These are phyloP conservation scores for Aphodius granarius DNA, from an alignment of 2,888 invertebrate species.

Conservation along the genomic window DNA sequence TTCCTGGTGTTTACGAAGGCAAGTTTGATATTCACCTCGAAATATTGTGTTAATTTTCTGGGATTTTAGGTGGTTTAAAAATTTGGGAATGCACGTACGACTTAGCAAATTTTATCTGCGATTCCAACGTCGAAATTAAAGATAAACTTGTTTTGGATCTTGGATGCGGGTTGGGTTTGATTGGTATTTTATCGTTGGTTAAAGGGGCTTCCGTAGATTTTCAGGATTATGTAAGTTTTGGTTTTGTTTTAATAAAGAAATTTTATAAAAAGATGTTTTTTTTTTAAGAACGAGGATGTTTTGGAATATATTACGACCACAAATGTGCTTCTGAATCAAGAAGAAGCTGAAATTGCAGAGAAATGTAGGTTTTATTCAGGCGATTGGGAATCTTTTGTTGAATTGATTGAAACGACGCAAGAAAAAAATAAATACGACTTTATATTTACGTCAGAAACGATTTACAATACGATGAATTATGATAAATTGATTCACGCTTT, in stretches of 20 bases:
- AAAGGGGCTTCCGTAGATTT: constrained; percentile 75
- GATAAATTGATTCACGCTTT: constrained; percentile 73
- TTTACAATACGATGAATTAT: constrained; percentile 83
- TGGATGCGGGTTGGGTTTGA: constrained; percentile 89
- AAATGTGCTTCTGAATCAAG: constrained; percentile 72
- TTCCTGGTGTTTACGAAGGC: constrained; percentile 82
- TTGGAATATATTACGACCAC: constrained; percentile 78
- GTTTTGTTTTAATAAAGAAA: constrained; percentile 10
- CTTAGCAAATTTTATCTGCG: constrained; percentile 66
- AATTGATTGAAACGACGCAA: constrained; percentile 50
- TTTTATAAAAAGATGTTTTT: constrained; percentile 15
- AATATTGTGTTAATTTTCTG: background rate
- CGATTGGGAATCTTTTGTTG: constrained; percentile 63
- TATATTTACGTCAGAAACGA: constrained; percentile 92
- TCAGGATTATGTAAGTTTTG: constrained; percentile 87
- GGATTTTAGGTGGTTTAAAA: constrained; percentile 81
- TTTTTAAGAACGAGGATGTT: constrained; percentile 82
- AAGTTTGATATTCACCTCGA: constrained; percentile 14
- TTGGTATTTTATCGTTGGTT: constrained; percentile 77
- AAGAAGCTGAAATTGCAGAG: constrained; percentile 46
- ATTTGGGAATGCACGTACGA: constrained; percentile 95
- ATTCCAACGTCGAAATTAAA: constrained; percentile 51
- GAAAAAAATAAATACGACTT: constrained; percentile 68
- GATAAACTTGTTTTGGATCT: constrained; percentile 75
- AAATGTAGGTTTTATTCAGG: constrained; percentile 66